Percentiles rank a stretch among this genome's conserved stretches.
phyloP scores from a whole-genome alignment of 2,113 vertebrate genomes.

The Mixornis gularis region DNA sequence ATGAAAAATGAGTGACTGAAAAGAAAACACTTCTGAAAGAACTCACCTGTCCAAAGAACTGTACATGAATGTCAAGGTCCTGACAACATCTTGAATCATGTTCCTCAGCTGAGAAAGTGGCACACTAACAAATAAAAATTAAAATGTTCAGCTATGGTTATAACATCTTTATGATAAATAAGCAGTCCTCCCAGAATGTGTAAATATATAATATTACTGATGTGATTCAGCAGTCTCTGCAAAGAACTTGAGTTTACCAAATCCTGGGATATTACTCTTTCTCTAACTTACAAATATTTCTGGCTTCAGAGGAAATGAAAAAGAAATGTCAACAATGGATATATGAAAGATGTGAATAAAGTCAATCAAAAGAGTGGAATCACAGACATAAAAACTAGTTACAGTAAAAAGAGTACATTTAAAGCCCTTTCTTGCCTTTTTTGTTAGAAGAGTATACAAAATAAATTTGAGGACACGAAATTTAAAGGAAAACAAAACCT shows the following conservation, averaged over 20 bases:
- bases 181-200: neutral
- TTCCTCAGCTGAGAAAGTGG: conserved; percentile 85
- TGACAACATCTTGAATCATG: conserved; percentile 80
- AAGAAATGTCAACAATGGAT: neutral
- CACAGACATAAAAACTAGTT: neutral
- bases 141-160: neutral
- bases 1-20: neutral
- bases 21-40: neutral
- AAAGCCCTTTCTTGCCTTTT: neutral
- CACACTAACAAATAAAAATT: conserved; percentile 71
- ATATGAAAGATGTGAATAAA: neutral
- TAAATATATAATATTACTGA: neutral
- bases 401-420: neutral
- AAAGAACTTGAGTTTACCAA: neutral
- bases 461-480: neutral
- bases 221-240: neutral
- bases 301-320: neutral
- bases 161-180: neutral
- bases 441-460: neutral
- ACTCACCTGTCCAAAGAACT: conserved; percentile 86
- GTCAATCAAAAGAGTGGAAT: neutral
- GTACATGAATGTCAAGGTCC: conserved; percentile 89
- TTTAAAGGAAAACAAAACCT: neutral
- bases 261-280: neutral
- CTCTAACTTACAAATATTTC: neutral